These are phyloP conservation scores for Hemaris fuciformis DNA, from an alignment of 2,888 invertebrate species.

Conservation along the genomic window DNA sequence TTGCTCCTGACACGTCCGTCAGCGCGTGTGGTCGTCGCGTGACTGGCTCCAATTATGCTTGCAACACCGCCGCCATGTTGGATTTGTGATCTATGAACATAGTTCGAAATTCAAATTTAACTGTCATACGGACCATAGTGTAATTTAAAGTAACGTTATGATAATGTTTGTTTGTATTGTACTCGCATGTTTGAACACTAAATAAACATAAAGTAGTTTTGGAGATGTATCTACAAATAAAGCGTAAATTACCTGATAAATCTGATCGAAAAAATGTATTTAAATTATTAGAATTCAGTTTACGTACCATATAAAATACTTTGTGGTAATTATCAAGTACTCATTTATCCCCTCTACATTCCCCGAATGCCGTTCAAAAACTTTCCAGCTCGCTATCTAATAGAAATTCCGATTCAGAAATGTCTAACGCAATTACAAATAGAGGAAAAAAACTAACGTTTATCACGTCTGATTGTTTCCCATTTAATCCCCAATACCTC, in stretches of 20 bases:
- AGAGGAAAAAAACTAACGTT: neutral
- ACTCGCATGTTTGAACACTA: neutral
- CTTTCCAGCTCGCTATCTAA: neutral
- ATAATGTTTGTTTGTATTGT: slow-evolving; percentile 1
- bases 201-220: neutral
- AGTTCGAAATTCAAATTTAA: slow-evolving; percentile 22
- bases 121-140: slow-evolving; percentile 33
- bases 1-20: slow-evolving; percentile 46
- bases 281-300: neutral
- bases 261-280: neutral
- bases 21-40: slow-evolving; percentile 70
- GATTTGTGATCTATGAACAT: slow-evolving; percentile 41
- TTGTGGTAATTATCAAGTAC: neutral
- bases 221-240: neutral
- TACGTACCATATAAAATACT: neutral
- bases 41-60: slow-evolving; percentile 57
- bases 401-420: slow-evolving; percentile 4
- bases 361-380: neutral
- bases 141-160: slow-evolving; percentile 23
- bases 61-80: slow-evolving; percentile 51
- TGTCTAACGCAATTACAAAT: slow-evolving; percentile 2
- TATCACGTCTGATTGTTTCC: slow-evolving; percentile 1
- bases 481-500: slow-evolving; percentile 8
- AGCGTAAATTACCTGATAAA: too few relatives aligned
- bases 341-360: neutral